A percentile compares a stretch with the other conserved stretches of the same genome.
Evolutionary conservation across 2,888 invertebrate genomes (phyloP).

Genomic region (Bruchidius siliquastri): DNA sequence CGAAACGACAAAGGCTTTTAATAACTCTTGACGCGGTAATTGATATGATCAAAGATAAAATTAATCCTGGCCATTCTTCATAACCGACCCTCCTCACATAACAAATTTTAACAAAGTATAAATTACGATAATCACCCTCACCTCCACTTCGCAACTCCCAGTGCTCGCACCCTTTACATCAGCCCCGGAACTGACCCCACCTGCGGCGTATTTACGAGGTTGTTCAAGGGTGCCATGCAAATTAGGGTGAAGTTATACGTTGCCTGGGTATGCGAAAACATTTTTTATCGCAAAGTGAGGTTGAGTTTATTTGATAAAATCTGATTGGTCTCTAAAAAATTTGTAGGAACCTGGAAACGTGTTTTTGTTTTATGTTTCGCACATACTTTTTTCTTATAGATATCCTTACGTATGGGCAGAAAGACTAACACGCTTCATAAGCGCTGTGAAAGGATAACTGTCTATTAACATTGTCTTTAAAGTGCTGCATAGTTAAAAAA

Average conservation of each 20-base stretch:
- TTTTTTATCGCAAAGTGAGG: too few relatives aligned
- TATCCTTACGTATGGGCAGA: too few relatives aligned
- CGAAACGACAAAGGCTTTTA: not conserved
- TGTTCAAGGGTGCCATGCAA: not conserved
- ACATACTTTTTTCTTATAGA: too few relatives aligned
- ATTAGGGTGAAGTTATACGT: not conserved
- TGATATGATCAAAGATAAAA: not conserved
- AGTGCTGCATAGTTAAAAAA: too few relatives aligned
- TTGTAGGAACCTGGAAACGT: too few relatives aligned
- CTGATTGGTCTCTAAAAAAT: too few relatives aligned
- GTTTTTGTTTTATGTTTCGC: too few relatives aligned
- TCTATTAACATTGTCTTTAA: too few relatives aligned
- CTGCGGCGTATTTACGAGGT: not conserved
- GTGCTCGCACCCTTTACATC: not conserved
- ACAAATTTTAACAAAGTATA: not conserved
- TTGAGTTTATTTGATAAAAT: too few relatives aligned
- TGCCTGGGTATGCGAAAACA: not conserved
- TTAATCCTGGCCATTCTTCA: not conserved
- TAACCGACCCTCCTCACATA: not conserved
- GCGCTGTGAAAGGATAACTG: too few relatives aligned
- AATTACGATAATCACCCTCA: not conserved
- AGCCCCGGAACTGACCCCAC: not conserved
- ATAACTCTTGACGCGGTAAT: not conserved
- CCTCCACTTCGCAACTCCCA: not conserved
- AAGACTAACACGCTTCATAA: too few relatives aligned